Percentiles rank a stretch among this genome's conserved stretches.
These are phyloP conservation scores for Cydia fagiglandana DNA, from an alignment of 1,140 invertebrate genomes.

Conservation along the genomic window DNA sequence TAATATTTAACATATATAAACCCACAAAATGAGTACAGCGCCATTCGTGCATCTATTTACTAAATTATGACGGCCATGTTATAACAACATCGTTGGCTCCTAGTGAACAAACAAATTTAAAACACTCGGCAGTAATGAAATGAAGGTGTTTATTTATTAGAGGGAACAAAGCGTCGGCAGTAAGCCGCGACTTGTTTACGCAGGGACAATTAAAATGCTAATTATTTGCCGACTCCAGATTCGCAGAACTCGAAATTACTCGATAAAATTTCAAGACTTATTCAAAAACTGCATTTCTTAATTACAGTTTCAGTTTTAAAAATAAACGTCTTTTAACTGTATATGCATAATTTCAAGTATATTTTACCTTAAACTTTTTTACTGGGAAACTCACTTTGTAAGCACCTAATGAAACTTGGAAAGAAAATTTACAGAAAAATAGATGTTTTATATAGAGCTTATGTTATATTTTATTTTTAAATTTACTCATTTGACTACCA, in stretches of 20 bases:
- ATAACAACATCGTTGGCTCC: not conserved
- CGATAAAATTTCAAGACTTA: not conserved
- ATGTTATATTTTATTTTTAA: too few species aligned
- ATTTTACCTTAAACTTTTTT: too few species aligned
- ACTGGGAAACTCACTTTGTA: too few species aligned
- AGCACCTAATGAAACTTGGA: too few species aligned
- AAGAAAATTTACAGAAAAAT: too few species aligned
- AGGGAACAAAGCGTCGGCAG: conserved; percentile 20
- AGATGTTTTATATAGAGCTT: too few species aligned
- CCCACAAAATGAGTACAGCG: too few species aligned
- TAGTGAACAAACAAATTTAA: conserved; percentile 12
- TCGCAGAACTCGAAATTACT: not conserved
- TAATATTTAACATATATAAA: too few species aligned
- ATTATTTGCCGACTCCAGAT: conserved; percentile 27
- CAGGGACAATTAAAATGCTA: conserved; percentile 25
- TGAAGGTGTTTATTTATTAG: conserved; percentile 28
- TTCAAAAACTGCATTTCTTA: not conserved
- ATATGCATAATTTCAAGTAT: too few species aligned
- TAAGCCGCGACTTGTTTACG: conserved; percentile 25
- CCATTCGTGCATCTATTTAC: too few species aligned
- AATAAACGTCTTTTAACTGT: not conserved
- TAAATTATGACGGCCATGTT: not conserved
- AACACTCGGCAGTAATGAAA: conserved; percentile 11
- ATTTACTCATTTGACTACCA: too few species aligned
- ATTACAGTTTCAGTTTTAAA: not conserved